Evolutionary conservation across 2,113 vertebrate species (phyloP), one percentile per base, ranked within the genome.

Genomic region (Taurulus bubalis): DNA sequence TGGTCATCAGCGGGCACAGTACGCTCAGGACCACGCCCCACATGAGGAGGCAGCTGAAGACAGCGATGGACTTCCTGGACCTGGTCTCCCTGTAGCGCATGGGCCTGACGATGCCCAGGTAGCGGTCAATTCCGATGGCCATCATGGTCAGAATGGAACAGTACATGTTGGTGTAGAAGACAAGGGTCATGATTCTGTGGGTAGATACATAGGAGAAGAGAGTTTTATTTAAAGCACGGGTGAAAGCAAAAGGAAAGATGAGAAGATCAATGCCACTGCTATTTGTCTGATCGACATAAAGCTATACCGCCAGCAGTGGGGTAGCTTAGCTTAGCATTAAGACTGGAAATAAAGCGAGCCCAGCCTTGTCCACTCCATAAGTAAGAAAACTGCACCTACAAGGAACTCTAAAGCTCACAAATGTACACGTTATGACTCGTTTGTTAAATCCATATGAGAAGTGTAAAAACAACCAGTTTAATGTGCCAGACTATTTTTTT

Each of bases 91-190:
- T 84, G 65, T 94, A 84, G 0, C 51, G 77, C 94, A 99, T 89
- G 2, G 97, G 97, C 62, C 91, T 84, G n/a, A 97, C 94, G 0
- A 99, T 96, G 12, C 97, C 98, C 82, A 98, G 90, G 91, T 97
- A 99, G 56, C 98, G 94, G 79, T 98, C 97, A 0, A 97, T 85
- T 36, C 96, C 94, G 73, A 99, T 98, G 75, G 95, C 96, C 8
- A 96, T 97, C 96, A 99, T 95, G 47, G 96, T 99, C 47, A 99
- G 89, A 88, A 98, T 95, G 77, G 97, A 98, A 38, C 96, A 96
- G 89, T 99, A 99, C 97, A 98, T 98, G 82, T 99, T 98, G 77
- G 96, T 92, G 81, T 95, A 99, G 92, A 98, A 99, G 87, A 94
- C 91, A 18, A 98, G 90, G 0, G 98, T 97, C 24, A 98, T 92